Percentiles rank a stretch among this genome's conserved stretches.
These are phyloP conservation scores for Phylloscopus collybita DNA, from an alignment of 2,797 vertebrate species.

Conservation along the genomic window DNA sequence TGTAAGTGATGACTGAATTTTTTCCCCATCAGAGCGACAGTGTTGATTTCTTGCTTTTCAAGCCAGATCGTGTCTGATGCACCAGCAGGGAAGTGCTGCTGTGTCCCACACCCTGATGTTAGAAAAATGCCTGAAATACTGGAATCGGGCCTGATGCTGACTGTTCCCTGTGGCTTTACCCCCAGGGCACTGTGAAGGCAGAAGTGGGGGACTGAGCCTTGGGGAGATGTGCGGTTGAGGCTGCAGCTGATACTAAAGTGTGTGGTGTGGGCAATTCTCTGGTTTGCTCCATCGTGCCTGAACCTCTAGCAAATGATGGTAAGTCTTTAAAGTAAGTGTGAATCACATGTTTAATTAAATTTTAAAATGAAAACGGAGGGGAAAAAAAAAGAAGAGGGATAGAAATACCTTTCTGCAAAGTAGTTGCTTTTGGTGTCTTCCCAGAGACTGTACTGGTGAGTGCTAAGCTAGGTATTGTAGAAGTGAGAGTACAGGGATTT, in stretches of 20 bases:
- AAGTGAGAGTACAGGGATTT: neutral
- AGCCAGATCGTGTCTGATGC: neutral
- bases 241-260: neutral
- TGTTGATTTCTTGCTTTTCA: slow-evolving; percentile 66
- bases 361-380: no score
- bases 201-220: fast-evolving
- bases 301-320: neutral
- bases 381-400: no score
- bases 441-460: neutral
- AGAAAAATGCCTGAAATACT: no score
- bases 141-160: neutral
- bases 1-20: slow-evolving; percentile 57
- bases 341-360: neutral
- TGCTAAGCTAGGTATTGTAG: neutral
- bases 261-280: neutral
- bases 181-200: neutral
- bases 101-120: neutral
- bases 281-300: neutral
- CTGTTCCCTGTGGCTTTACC: neutral
- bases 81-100: neutral
- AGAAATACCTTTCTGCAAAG: neutral
- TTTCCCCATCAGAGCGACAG: slow-evolving; percentile 79
- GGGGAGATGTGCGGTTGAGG: neutral
- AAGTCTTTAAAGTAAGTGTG: neutral
- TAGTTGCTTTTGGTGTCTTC: neutral